Percentiles rank a stretch among this genome's conserved stretches.
phyloP scores from a whole-genome alignment of 2,888 invertebrate species.

The Tetropium fuscum region DNA sequence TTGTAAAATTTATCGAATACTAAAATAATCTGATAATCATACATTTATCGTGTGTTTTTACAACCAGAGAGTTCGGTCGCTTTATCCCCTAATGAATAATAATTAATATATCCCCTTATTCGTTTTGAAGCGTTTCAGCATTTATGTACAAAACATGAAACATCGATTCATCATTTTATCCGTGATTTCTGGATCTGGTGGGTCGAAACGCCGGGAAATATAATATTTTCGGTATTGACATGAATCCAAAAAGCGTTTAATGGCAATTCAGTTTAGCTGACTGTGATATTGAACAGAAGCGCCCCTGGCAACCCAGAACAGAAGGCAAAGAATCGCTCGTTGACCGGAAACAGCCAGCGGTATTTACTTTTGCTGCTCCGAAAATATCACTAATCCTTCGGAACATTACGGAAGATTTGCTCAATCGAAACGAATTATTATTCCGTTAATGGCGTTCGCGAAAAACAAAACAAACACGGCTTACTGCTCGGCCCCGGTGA shows the following conservation, averaged over 20 bases:
- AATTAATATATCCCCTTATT: too few relatives aligned
- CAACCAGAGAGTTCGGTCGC: too few relatives aligned
- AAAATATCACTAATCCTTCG: conserved; percentile 45
- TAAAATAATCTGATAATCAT: too few relatives aligned
- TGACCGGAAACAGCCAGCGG: conserved; percentile 55
- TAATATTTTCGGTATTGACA: conserved; percentile 9
- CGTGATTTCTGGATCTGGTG: not conserved
- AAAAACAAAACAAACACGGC: conserved; percentile 16
- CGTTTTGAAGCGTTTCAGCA: too few relatives aligned
- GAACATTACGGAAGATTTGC: conserved; percentile 30
- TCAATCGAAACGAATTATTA: conserved; percentile 32
- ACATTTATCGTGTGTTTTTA: too few relatives aligned
- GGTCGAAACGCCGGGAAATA: conserved; percentile 14
- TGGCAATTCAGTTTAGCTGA: conserved; percentile 26
- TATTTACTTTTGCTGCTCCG: conserved; percentile 49
- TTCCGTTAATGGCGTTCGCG: conserved; percentile 24
- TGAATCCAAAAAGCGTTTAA: conserved; percentile 30
- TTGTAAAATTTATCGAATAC: too few relatives aligned
- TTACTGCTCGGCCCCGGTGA: conserved; percentile 11
- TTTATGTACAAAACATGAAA: too few relatives aligned
- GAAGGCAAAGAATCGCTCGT: conserved; percentile 51
- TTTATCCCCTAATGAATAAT: too few relatives aligned
- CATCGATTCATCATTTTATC: too few relatives aligned
- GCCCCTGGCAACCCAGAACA: conserved; percentile 42
- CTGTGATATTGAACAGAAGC: conserved; percentile 46